Evolutionary conservation across 2,113 vertebrate genomes (phyloP), one percentile per base, ranked within the genome.

Genomic region (Orientallactaga bullata): DNA sequence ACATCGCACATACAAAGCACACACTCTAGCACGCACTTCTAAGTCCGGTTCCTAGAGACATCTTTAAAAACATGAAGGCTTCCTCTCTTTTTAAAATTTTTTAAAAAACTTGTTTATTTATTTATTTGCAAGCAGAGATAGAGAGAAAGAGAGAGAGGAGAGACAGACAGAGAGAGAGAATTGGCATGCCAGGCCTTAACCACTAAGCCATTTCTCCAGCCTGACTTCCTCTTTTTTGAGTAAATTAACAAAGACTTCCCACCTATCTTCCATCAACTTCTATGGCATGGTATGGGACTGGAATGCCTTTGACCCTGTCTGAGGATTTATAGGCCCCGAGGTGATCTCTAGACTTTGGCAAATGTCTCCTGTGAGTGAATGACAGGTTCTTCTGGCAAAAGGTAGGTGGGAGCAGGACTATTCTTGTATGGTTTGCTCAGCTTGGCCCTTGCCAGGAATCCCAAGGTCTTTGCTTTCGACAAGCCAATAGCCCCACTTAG

Each of bases 381-480:
- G 76, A 63, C 74, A 88, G 21, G 37, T 90, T 85, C 72, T 83
- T 95, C 42, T 80, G 83, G 92, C 85, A 80, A 51, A 26, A 55
- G 47, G 35, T 55, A 74, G 88, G 72, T 80, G 23, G n/a, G 65
- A 23, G 20, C 39, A 77, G 80, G 61, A 92, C 47, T 37, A n/a
- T 68, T 87, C 61, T 55, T 35, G 6, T 55, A 30, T 15, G 4
- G 18, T 89, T 91, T 71, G 11, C 72, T 93, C 73, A 85, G 79
- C 71, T 58, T 88, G 88, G 65, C 69, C 37, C 58, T 26, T 92
- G 85, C 83, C 88, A 92, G 88, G 85, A 93, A 81, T 91, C 18
- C 42, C 21, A 89, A 92, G 58, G 35, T 11, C 58, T 93, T 95
- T 82, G 51, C 55, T 94, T 93, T 82, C 11, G 13, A 93, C 90